These are phyloP conservation scores for Tachina lurida DNA, from an alignment of 2,888 invertebrate species.

Conservation along the genomic window DNA sequence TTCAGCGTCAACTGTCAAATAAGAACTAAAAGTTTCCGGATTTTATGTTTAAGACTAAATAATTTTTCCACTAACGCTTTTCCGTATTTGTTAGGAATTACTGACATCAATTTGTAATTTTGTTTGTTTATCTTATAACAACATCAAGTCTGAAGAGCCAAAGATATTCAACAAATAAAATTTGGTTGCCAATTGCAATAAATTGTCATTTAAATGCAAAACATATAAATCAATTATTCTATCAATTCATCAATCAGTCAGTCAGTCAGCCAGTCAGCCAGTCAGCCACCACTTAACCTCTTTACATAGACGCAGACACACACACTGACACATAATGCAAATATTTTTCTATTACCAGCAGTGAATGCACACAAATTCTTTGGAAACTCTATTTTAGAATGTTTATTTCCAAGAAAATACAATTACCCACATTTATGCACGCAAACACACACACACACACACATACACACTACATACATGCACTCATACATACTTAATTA, in stretches of 20 bases:
- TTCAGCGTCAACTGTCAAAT: too few relatives aligned
- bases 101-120: conserved; percentile 25
- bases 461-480: not conserved
- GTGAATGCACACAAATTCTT: not conserved
- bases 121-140: conserved; percentile 7
- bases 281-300: conserved; percentile 56
- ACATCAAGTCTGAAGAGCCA: not conserved
- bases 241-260: conserved; percentile 59
- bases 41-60: too few relatives aligned
- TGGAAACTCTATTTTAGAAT: not conserved
- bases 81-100: not conserved
- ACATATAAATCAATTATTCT: conserved; percentile 68
- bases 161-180: conserved; percentile 29
- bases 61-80: not conserved
- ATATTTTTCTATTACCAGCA: conserved; percentile 11
- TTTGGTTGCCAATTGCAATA: conserved; percentile 39
- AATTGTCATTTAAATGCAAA: conserved; percentile 65
- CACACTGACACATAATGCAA: not conserved
- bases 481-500: too few relatives aligned
- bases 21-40: too few relatives aligned
- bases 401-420: conserved; percentile 27
- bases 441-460: not conserved
- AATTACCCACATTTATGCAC: conserved; percentile 8
- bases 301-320: not conserved
- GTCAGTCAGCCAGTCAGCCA: conserved; percentile 40